These are phyloP conservation scores for Glyptemys insculpta DNA, from an alignment of 2,797 vertebrate species.

Conservation along the genomic window DNA sequence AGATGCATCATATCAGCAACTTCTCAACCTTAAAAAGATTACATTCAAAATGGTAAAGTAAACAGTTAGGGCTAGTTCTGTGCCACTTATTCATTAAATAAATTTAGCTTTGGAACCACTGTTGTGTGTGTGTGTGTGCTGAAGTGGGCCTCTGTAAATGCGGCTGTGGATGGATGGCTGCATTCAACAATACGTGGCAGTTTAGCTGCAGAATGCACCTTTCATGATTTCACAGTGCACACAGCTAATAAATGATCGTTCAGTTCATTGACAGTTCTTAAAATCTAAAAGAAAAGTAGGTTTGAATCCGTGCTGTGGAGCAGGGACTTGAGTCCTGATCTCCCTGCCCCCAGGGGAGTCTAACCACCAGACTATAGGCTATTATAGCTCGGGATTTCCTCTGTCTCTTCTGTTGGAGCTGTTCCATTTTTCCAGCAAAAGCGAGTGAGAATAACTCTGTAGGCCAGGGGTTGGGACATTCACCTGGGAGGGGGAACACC, in stretches of 20 bases:
- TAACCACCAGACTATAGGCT: background rate
- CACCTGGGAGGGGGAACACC: too few relatives aligned
- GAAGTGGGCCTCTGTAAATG: background rate
- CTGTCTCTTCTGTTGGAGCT: background rate
- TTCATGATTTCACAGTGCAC: background rate
- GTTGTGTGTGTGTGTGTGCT: background rate
- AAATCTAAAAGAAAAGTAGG: background rate
- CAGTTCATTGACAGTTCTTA: background rate
- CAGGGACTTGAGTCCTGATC: background rate
- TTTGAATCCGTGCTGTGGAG: background rate
- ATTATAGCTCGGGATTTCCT: background rate
- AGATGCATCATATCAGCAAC: constrained; percentile 66
- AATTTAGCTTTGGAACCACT: background rate
- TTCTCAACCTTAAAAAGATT: constrained; percentile 23
- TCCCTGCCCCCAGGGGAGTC: background rate
- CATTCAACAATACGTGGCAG: background rate
- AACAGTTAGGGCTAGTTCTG: constrained; percentile 44
- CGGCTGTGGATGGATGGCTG: background rate
- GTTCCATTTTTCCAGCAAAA: background rate
- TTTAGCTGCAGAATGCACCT: fast-evolving
- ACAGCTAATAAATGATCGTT: background rate
- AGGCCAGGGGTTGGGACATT: background rate
- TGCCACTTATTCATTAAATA: background rate
- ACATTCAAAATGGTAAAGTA: constrained; percentile 55
- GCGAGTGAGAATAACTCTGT: background rate